Percentiles rank a stretch among this genome's conserved stretches.
Conservation (phyloP, 2,888 invertebrate genomes). For the Artemia sinica region DNA sequence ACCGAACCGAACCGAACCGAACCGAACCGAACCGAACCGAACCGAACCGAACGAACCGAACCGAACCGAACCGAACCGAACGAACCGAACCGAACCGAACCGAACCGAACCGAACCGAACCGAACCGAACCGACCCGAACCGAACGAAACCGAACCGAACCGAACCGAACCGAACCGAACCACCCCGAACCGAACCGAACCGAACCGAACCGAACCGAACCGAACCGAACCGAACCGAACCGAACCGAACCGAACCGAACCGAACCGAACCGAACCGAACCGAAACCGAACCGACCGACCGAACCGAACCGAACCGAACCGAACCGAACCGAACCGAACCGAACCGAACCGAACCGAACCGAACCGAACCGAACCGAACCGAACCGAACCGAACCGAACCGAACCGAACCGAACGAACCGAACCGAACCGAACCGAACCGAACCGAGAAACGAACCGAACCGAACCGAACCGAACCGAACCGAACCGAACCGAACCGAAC, state of each 20-base stretch:
- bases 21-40: conserved; percentile 23
- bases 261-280: conserved; percentile 23
- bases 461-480: conserved; percentile 23
- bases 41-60: conserved; percentile 23
- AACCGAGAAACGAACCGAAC: too few relatives aligned
- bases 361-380: conserved; percentile 21
- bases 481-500: conserved; percentile 22
- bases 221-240: conserved; percentile 22
- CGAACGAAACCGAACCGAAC: conserved; percentile 22
- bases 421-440: conserved; percentile 22
- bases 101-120: conserved; percentile 22
- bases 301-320: conserved; percentile 23
- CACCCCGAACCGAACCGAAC: conserved; percentile 20
- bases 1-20: conserved; percentile 20
- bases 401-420: too few relatives aligned
- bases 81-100: too few relatives aligned
- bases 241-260: conserved; percentile 22
- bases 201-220: conserved; percentile 23
- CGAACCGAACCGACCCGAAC: conserved; percentile 22
- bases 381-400: neutral
- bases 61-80: too few relatives aligned
- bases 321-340: conserved; percentile 20
- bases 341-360: conserved; percentile 22
- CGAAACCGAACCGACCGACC: too few relatives aligned
- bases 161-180: too few relatives aligned